Base-by-base conservation (phyloP, 2,797 vertebrate genomes). In the Hoplostethus mediterraneus region DNA sequence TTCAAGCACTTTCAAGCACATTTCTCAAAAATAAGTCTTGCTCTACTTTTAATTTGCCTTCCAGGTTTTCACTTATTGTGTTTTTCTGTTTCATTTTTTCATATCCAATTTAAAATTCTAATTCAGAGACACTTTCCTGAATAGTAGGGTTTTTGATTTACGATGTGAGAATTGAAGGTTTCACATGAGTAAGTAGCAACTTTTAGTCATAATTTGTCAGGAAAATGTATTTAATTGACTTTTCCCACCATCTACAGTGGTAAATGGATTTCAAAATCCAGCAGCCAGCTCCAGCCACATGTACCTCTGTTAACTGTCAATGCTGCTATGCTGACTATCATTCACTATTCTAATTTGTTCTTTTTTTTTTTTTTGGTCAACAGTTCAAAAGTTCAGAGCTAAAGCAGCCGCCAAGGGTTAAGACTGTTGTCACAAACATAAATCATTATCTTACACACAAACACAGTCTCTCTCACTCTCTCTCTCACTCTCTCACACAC, bases 401-500 rank as follows among this genome's bases (percentile, higher is more conserved):
- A 12, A 49, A 48, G 8, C 61, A 5, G n/a, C 33, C 64, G 31
- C 44, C 21, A 44, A 59, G 38, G 53, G 38, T 67, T 52, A 47
- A 75, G 71, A 60, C 31, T 12, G n/a, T 53, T 25, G 31, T 36
- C 21, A 51, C 38, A 3, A 31, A 17, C 11, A 25, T 59, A 72
- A 67, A 40, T 54, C 63, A 65, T 11, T 28, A 63, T 70, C 76
- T 71, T 42, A 33, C 54, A 64, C 6, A 67, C 11, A 12, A 9
- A 49, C 63, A 73, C 5, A 52, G 47, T 68, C 44, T 61, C 1
- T 12, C 53, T 30, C 54, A 56, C 48, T 44, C 48, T 71, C 59
- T 62, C 44, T 48, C 48, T 62, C 70, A 28, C 63, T 52, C 63
- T 3, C 64, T 69, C 63, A 67, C 75, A 75, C 75, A 30, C 56